Evolutionary conservation across 2,113 vertebrate genomes (phyloP).

Genomic region (Nasalis larvatus): DNA sequence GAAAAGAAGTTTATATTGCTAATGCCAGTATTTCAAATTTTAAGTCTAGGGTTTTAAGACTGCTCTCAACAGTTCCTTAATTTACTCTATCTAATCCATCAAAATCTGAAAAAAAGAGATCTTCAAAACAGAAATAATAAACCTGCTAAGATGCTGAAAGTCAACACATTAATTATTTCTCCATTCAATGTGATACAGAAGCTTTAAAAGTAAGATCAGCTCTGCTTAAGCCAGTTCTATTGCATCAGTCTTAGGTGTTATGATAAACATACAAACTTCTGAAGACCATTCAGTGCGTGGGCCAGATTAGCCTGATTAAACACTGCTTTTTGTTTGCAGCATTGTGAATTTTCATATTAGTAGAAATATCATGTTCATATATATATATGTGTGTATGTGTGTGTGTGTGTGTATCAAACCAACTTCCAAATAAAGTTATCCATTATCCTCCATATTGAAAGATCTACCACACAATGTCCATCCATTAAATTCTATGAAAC

Average conservation of each 20-base stretch:
- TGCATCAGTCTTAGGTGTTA: not conserved
- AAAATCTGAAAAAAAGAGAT: not conserved
- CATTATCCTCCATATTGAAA: not conserved
- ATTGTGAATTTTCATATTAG: not conserved
- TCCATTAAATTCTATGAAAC: not conserved
- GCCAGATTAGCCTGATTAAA: not conserved
- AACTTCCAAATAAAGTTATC: not conserved
- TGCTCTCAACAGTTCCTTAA: not conserved
- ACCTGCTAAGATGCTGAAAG: not conserved
- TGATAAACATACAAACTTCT: not conserved
- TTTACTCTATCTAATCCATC: not conserved
- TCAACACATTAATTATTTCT: not conserved
- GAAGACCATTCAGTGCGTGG: not conserved
- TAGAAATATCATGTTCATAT: not conserved
- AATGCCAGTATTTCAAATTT: conserved; percentile 7
- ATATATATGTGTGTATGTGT: not conserved
- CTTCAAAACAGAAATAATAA: conserved; percentile 34
- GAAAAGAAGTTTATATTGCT: not conserved
- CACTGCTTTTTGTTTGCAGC: not conserved
- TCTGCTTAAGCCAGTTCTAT: not conserved
- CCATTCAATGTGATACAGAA: not conserved
- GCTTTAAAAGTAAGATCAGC: not conserved
- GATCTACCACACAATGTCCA: not conserved
- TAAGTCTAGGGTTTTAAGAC: not conserved
- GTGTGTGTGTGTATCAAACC: not conserved